Base-by-base conservation (phyloP, 2,888 invertebrate genomes). In the Mimas tiliae region DNA sequence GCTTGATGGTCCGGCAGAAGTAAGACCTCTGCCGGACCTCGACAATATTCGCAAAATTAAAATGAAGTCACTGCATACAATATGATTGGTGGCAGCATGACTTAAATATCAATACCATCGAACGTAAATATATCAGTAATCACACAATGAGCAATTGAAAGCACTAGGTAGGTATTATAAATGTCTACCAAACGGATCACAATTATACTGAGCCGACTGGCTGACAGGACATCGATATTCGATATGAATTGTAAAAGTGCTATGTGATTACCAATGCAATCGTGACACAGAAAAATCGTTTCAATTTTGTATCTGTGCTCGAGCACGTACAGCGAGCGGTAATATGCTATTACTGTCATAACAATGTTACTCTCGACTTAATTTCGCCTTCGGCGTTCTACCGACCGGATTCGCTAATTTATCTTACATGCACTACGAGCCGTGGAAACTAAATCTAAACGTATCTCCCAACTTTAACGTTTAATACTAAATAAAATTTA, bases 311-410 rank as follows among this genome's bases (percentile, higher is more conserved):
- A 81, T 82, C 82, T 78, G 84, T 82, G 80, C 80, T 82, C 80
- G 81, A 81, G 84, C 84, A 82, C 83, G 83, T 78, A 85, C 80
- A 80, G 76, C 85, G 81, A 80, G 76, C 85, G 81, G 86, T 90
- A 88, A 89, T 90, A 88, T 80, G 86, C 87, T 82, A 91, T 91
- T 88, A 90, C 83, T 80, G 82, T 80, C 86, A 84, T 93, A 93
- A 92, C 91, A 87, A 84, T 81, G 86, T 93, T 92, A 91, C 89
- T 88, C 86, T 87, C 89, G 84, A 89, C 89, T 90, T 91, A 90
- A 91, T 92, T 90, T 82, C 73, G 87, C 92, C 89, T 75, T 79
- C 79, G 84, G 90, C 88, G 74, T 73, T 77, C 74, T 73, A 76
- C 76, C 83, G 77, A 74, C 80, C 86, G 82, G 84, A 88, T 88